Percentiles rank a stretch among this genome's conserved stretches.
These are phyloP conservation scores for Upupa epops DNA, from an alignment of 2,113 vertebrate species.

Conservation along the genomic window DNA sequence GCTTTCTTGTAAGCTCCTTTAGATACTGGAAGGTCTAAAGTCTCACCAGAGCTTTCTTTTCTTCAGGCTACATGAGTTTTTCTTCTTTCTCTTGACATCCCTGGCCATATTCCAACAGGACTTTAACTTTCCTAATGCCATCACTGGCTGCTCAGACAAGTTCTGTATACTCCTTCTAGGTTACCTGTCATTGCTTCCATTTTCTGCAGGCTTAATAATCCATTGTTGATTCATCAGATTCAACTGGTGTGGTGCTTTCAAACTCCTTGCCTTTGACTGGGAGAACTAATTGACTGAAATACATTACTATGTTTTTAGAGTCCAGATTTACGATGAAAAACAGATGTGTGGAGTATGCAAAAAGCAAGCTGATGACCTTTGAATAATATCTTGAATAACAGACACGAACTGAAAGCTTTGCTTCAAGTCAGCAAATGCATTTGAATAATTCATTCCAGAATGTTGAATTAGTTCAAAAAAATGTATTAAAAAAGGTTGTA, in stretches of 20 bases:
- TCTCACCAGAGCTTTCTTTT: background rate
- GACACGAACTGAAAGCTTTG: background rate
- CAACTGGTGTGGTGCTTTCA: background rate
- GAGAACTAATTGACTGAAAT: background rate
- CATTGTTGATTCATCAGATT: background rate
- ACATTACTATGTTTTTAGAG: background rate
- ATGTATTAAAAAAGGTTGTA: background rate
- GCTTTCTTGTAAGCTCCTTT: background rate
- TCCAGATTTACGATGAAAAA: background rate
- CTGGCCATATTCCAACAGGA: background rate
- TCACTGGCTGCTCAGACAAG: background rate
- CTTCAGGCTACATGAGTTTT: background rate
- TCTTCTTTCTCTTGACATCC: background rate
- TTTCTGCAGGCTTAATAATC: background rate
- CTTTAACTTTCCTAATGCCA: background rate
- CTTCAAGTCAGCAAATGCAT: background rate
- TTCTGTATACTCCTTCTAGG: background rate
- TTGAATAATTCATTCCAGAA: conserved; percentile 15
- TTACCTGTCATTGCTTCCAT: background rate
- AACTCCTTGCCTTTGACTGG: background rate
- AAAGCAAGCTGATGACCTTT: conserved; percentile 7
- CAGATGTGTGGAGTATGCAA: background rate
- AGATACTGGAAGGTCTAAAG: background rate
- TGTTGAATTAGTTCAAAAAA: background rate
- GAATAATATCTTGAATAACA: background rate